Evolutionary conservation across 2,888 invertebrate genomes (phyloP), one percentile per base, ranked within the genome.

Genomic region (Marronus borbonicus): DNA sequence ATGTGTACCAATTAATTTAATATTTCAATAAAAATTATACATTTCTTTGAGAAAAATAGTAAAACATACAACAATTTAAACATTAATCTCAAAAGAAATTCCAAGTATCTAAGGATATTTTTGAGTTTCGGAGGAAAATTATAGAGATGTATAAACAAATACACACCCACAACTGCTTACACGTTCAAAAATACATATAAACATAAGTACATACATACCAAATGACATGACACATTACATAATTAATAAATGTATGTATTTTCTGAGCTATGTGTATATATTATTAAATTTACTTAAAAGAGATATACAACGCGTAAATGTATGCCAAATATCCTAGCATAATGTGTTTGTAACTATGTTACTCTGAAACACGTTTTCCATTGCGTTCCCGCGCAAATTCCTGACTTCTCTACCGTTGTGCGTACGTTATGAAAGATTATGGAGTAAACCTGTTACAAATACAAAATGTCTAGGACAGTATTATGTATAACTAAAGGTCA

Each of bases 101-200:
- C 83, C 85, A 85, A 85, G 20, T 20, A 17, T 60, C 39, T 36
- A 70, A 72, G 58, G 12, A n/a, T 3, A 49, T 31, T n/a, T 65
- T 76, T 65, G 17, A 24, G 60, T 74, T 74, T 12, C n/a, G 14
- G 14, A 55, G 12, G 49, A 36, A 52, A 77, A 24, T 79, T 52
- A 74, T 72, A 70, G 58, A 79, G 79, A 77, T 72, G 79, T 65
- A 79, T 31, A 24, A 72, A 76, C 44, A 58, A 50, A 76, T 77
- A 79, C 78, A 78, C 79, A 79, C 79, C 79, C 77, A 79, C 79
- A 79, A 76, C 85, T 85, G 87, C 88, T 88, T 88, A 88, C 89
- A 89, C 89, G 88, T 89, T 89, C 89, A 89, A 89, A 89, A 89
- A 88, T 86, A 88, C 88, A 88, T 88, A 79, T 79, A 79, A 76